These are phyloP conservation scores for Xiphorhynchus elegans DNA, from an alignment of 2,113 vertebrate species.

Conservation along the genomic window DNA sequence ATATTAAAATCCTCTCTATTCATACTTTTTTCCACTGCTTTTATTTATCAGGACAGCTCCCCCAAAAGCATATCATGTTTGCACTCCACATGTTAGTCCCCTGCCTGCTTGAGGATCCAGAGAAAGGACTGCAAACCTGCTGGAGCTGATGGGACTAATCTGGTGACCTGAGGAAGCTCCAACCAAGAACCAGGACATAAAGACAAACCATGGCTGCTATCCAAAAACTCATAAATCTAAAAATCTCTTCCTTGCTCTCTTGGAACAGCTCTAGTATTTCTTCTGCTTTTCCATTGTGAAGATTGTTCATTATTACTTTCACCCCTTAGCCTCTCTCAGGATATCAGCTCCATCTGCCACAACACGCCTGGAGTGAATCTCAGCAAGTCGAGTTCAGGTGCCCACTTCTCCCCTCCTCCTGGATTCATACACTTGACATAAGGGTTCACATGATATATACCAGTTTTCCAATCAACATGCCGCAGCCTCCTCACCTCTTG, in stretches of 20 bases:
- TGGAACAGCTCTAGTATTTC: conserved; percentile 2
- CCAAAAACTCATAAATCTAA: conserved; percentile 44
- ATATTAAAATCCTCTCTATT: not conserved
- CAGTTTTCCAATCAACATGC: not conserved
- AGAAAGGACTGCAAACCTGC: not conserved
- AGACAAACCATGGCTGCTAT: conserved; percentile 40
- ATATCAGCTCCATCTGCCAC: conserved; percentile 29
- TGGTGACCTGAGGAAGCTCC: not conserved
- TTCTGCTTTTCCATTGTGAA: not conserved
- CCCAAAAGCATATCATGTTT: not conserved
- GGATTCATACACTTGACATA: conserved; percentile 36
- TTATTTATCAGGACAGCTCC: not conserved
- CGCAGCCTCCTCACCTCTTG: not conserved
- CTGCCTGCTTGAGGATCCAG: not conserved
- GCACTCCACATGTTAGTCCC: not conserved
- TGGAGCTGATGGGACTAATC: not conserved
- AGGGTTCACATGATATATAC: not conserved
- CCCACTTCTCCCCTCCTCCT: conserved; percentile 12
- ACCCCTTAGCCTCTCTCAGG: not conserved
- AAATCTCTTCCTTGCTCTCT: conserved; percentile 24
- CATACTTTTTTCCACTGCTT: not conserved
- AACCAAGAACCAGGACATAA: conserved; percentile 25
- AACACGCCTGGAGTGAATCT: not conserved
- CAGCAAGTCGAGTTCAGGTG: conserved; percentile 10
- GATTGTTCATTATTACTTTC: conserved; percentile 31